A percentile compares a stretch with the other conserved stretches of the same genome.
Conservation (phyloP, 1,140 invertebrate genomes). For the Panagrolaimus sp. region DNA sequence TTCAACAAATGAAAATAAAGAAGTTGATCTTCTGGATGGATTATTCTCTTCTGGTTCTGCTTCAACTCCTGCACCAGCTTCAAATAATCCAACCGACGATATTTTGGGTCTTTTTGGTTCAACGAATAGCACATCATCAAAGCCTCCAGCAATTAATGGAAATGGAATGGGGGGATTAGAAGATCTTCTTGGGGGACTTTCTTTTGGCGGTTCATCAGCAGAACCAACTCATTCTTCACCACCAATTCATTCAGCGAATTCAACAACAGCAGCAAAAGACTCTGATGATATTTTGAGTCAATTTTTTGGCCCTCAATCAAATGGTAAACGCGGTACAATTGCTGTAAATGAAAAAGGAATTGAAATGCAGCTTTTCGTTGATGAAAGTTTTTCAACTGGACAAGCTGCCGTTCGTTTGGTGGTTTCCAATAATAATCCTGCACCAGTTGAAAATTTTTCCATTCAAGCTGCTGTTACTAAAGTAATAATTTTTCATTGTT, state of each 20-base stretch:
- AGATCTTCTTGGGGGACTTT: constrained; percentile 13
- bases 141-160: not conserved
- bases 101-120: constrained; percentile 15
- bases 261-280: constrained; percentile 5
- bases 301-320: constrained; percentile 5
- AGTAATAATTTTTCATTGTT: constrained; percentile 61
- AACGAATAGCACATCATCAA: not conserved
- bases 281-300: constrained; percentile 16
- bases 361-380: constrained; percentile 70
- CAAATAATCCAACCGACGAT: constrained; percentile 7
- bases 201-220: not conserved
- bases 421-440: constrained; percentile 61
- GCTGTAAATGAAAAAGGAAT: constrained; percentile 81
- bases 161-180: constrained; percentile 14
- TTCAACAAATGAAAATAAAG: constrained; percentile 16
- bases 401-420: constrained; percentile 35
- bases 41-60: not conserved
- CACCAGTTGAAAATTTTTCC: constrained; percentile 79
- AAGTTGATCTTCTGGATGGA: constrained; percentile 27
- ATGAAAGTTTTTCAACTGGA: constrained; percentile 37
- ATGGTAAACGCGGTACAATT: constrained; percentile 63
- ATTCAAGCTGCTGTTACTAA: constrained; percentile 92
- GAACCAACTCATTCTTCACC: not conserved
- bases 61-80: not conserved
- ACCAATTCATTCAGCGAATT: not conserved